Base-by-base conservation (phyloP, 2,888 invertebrate species). In the Campoletis raptor region DNA sequence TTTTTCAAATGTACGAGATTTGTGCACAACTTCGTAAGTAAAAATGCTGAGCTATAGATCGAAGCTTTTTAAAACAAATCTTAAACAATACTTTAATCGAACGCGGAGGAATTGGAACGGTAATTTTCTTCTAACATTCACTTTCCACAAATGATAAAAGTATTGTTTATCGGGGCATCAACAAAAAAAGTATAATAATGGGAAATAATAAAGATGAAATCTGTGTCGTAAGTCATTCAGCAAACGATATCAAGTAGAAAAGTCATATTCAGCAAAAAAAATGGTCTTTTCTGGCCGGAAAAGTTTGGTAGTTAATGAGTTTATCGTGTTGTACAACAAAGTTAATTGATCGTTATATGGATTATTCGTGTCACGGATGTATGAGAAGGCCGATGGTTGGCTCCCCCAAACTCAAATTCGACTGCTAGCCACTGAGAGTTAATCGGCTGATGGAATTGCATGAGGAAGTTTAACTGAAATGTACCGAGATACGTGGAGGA, bases 371-470 rank as follows among this genome's bases (percentile, higher is more conserved):
- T 36, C n/a, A 24, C 6, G 9, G 18, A 30, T 52, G 40, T 36
- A 57, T 40, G 37, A 54, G 74, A 37, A 42, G 12, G 21, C 21
- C n/a, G 12, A 12, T 57, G 24, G 57, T 21, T 9, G 57, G 10
- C 8, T 57, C 24, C 57, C 4, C 57, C 24, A 37, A 40, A 40
- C n/a, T 18, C 36, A 30, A 24, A 24, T 72, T 48, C 48, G 21
- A 4, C 30, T 30, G 52, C 30, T 4, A 30, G 45, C 72, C 24
- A 57, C 40, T 15, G 74, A 72, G 54, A 72, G 70, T 83, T 76
- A 83, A 80, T 86, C 80, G 83, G 40, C 70, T 76, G 74, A 78
- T 57, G 78, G 61, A 67, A 82, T 77, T 54, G 54, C 73, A 36
- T 61, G 61, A 74, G 61, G 40, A 73, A 64, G 70, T 54, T 37